Evolutionary conservation across 2,888 invertebrate species (phyloP).

Genomic region (Brenthis daphne): DNA sequence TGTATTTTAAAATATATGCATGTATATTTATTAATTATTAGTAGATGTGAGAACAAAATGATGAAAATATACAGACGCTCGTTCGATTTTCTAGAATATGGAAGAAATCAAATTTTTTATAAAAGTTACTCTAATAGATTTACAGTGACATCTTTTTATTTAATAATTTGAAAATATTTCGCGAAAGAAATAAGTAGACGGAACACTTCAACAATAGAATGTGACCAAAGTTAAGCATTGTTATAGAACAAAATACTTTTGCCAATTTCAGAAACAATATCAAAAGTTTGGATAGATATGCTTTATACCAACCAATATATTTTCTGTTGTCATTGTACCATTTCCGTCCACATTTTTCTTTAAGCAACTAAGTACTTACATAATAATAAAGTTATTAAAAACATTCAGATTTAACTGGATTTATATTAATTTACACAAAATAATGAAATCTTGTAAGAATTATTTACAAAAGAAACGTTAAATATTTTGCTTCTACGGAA

Average conservation of each 20-base stretch:
- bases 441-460: constrained; percentile 4
- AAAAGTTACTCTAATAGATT: not conserved
- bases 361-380: not conserved
- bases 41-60: too few relatives aligned
- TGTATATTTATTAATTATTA: too few relatives aligned
- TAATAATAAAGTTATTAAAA: not conserved
- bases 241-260: constrained; percentile 11
- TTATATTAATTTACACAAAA: constrained; percentile 5
- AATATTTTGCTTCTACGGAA: constrained; percentile 20
- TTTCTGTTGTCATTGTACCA: not conserved
- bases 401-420: not conserved
- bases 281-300: constrained; percentile 6
- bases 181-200: constrained; percentile 14
- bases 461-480: constrained; percentile 30
- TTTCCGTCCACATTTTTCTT: constrained; percentile 14
- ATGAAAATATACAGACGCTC: too few relatives aligned
- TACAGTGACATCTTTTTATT: not conserved
- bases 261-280: constrained; percentile 16
- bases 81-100: too few relatives aligned
- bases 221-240: constrained; percentile 7
- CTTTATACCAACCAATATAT: constrained; percentile 2
- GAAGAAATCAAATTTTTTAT: not conserved
- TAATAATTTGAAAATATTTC: not conserved
- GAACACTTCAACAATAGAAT: constrained; percentile 9
- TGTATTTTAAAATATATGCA: constrained; percentile 6